Base-by-base conservation (phyloP, 2,888 invertebrate species). In the Drosophila parthenogenetica region DNA sequence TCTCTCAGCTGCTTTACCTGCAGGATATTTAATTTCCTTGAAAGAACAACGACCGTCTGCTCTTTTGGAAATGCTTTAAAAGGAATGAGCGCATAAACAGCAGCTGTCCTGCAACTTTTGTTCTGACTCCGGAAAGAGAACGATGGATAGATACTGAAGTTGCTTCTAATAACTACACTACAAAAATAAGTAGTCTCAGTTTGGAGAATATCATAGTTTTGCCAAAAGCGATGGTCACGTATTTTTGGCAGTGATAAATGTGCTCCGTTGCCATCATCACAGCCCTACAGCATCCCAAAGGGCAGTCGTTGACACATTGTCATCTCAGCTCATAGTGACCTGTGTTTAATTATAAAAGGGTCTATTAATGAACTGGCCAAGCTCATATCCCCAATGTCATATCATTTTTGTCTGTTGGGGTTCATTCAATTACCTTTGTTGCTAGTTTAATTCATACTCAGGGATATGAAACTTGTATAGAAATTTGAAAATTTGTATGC, bases 1-100 rank as follows among this genome's bases (percentile, higher is more conserved):
- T 4, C 16, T 13, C 14, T 14, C 39, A 13, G 14, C 32, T 49
- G 13, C 35, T 17, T 13, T 39, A 62, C 17, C 60, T 64, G 62
- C 80, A 85, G 83, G 88, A 84, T 78, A 82, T 85, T 87, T 69
- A 73, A 87, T 87, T 87, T 87, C 83, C 86, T 55, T 53, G 54
- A 53, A 48, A 5, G 22, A 40, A 11, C 71, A 76, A 42, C 57
- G 57, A 51, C 40, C 46, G 22, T 43, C 48, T 59, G 64, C 22
- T 13, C 60, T 65, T 77, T 69, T 72, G 74, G 42, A 77, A 71
- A 78, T 73, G 75, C 32, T 73, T 63, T 70, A 64, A 53, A 25
- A 63, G 72, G 58, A 45, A 62, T 62, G 60, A 65, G 61, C 61
- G 45, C 53, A 77, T 73, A 69, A 73, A 54, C 43, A 45, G 46